Evolutionary conservation across 2,888 invertebrate genomes (phyloP), one percentile per base, ranked within the genome.

Genomic region (Drosophila nigritarsus): DNA sequence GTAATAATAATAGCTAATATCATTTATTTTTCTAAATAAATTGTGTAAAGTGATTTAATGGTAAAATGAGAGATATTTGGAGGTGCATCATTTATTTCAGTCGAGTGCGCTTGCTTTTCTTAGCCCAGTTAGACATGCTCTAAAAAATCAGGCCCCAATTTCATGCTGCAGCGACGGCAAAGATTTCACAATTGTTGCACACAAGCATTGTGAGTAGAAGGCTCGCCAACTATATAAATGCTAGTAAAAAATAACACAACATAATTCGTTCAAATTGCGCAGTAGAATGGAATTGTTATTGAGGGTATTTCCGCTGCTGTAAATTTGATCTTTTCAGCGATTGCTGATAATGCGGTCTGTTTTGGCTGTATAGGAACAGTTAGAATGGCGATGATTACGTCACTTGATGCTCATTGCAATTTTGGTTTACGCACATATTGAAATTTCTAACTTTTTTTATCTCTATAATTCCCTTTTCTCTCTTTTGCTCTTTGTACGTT

Each of bases 81-180:
- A n/a, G 9, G 29, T 70, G 18, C 24, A 20, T 34, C 15, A 55
- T 71, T 51, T 64, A 20, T 60, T 18, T 18, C 24, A 71, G 72
- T 36, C 30, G 5, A 18, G 18, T 34, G 6, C 8, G 27, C 18
- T 36, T 15, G 3, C 18, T 7, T 53, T 24, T 29, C 20, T 32
- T 29, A 48, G 40, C 45, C 11, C n/a, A 54, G 55, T 63, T 45
- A 42, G 56, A 38, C 66, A 63, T 78, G 78, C 68, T 81, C 78
- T 84, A 61, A 48, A 82, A 75, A 79, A 63, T 65, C 55, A 73
- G 73, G 64, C 70, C 29, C 27, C 55, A 38, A n/a, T 64, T 75
- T 54, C 48, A 48, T 62, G 55, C 38, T 75, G 68, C 74, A 73
- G 53, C 51, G 36, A 50, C 50, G 45, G 51, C 61, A 34, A n/a